phyloP scores from a whole-genome alignment of 2,113 vertebrate species.

The Phoenicopterus ruber region DNA sequence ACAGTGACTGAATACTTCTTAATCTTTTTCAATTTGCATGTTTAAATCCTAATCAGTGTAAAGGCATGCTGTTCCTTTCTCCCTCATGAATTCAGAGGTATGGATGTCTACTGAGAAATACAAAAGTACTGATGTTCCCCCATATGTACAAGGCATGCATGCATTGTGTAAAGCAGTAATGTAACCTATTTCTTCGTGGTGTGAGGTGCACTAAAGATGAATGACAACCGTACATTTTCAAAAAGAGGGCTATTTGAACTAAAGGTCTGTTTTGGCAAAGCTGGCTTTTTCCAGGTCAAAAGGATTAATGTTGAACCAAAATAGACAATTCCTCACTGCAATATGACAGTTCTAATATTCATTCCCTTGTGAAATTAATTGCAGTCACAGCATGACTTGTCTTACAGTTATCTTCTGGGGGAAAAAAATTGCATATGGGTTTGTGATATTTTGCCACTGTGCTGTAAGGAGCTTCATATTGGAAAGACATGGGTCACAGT shows the following conservation, averaged over 20 bases:
- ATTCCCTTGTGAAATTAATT: constrained; percentile 35
- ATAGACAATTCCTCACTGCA: neutral
- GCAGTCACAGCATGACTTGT: neutral
- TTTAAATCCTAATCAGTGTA: neutral
- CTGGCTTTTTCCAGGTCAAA: neutral
- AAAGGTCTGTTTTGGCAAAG: neutral
- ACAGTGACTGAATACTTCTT: neutral
- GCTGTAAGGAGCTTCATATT: neutral
- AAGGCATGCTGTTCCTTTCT: neutral
- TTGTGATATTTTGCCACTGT: neutral
- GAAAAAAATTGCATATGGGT: neutral
- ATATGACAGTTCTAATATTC: constrained; percentile 6
- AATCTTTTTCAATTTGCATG: neutral
- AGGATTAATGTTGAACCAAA: neutral
- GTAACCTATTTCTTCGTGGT: neutral
- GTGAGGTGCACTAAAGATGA: neutral
- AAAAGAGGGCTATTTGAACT: neutral
- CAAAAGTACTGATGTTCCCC: neutral
- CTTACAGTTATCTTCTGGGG: constrained; percentile 10
- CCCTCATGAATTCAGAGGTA: neutral
- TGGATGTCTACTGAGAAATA: neutral
- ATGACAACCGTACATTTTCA: neutral
- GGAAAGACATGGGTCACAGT: neutral
- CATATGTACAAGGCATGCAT: neutral
- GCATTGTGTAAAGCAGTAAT: neutral